A percentile compares a stretch with the other conserved stretches of the same genome.
phyloP scores from a whole-genome alignment of 1,140 invertebrate genomes.

The Platyscapa corneri region DNA sequence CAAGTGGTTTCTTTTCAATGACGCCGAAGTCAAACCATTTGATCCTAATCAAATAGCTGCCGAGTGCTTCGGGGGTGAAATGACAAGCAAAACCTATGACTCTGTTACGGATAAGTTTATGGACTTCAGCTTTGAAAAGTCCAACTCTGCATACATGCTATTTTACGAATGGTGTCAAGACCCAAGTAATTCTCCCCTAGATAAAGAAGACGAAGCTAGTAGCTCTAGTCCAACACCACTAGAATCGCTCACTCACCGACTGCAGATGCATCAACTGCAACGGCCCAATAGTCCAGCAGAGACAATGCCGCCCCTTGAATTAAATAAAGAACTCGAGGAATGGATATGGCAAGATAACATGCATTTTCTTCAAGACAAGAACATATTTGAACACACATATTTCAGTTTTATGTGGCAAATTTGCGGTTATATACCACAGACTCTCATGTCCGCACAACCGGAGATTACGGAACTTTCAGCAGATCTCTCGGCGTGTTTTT shows the following conservation, averaged over 20 bases:
- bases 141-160: slow-evolving; percentile 97
- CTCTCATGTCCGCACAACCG: slow-evolving; percentile 83
- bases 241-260: slow-evolving; percentile 50
- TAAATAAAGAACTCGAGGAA: slow-evolving; percentile 87
- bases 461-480: slow-evolving; percentile 90
- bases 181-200: slow-evolving; percentile 59
- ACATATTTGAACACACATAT: slow-evolving; percentile 96
- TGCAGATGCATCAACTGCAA: slow-evolving; percentile 19
- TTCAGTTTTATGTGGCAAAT: slow-evolving; percentile 97
- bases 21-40: slow-evolving; percentile 96
- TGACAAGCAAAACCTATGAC: slow-evolving; percentile 97
- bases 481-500: slow-evolving; percentile 93
- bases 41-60: slow-evolving; percentile 94
- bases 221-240: slow-evolving; percentile 63
- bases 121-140: slow-evolving; percentile 98
- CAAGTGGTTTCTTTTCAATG: slow-evolving; percentile 96
- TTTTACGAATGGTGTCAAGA: slow-evolving; percentile 89
- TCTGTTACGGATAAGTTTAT: slow-evolving; percentile 97
- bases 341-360: slow-evolving; percentile 98
- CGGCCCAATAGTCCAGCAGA: not conserved
- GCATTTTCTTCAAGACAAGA: slow-evolving; percentile 95
- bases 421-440: slow-evolving; percentile 93
- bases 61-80: slow-evolving; percentile 97
- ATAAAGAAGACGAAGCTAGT: slow-evolving; percentile 71
- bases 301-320: slow-evolving; percentile 72